Base-by-base conservation (phyloP, 2,797 vertebrate species). In the Sebastes paucispinis region DNA sequence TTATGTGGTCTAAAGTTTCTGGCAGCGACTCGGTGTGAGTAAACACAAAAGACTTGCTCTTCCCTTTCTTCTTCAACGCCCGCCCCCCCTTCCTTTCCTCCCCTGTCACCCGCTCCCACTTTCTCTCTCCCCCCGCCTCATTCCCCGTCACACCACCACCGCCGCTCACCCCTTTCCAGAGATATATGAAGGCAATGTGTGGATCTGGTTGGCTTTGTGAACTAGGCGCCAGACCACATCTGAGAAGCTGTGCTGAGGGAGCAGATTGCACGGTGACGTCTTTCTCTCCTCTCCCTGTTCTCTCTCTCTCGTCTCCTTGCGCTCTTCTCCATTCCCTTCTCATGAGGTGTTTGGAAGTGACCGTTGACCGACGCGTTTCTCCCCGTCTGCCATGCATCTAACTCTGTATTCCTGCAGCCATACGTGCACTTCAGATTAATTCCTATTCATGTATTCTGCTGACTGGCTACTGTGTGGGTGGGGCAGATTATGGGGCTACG, bases 141-240 rank as follows among this genome's bases (percentile, higher is more conserved):
- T 64, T 64, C 72, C 47, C 84, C 86, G 39, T 82, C 80, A 62
- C 87, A 65, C 88, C 69, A 69, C 79, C 90, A 64, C 80, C 76
- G 18, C 39, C 71, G 29, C 87, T 81, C 87, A 62, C 83, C 81
- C 83, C 39, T 77, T 86, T 92, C 88, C 89, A 89, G 90, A 93
- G 93, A 94, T 94, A 93, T 93, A 96, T 18, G 84, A 95, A 92
- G 94, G 91, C 95, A 96, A 95, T 90, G 91, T 96, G 93, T 91
- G 91, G 95, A 95, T 96, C 94, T 94, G 91, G 93, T 95, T 94
- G 92, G 93, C 95, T 95, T 95, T 96, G 94, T 96, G 96, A 97
- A 96, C 96, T 96, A 94, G 91, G 95, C 95, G 96, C 97, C 97
- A 97, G 95, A 97, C 96, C 97, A 97, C 97, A 97, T 97, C 96